Base-by-base conservation (phyloP, 2,797 vertebrate genomes). In the Borostomias antarcticus region DNA sequence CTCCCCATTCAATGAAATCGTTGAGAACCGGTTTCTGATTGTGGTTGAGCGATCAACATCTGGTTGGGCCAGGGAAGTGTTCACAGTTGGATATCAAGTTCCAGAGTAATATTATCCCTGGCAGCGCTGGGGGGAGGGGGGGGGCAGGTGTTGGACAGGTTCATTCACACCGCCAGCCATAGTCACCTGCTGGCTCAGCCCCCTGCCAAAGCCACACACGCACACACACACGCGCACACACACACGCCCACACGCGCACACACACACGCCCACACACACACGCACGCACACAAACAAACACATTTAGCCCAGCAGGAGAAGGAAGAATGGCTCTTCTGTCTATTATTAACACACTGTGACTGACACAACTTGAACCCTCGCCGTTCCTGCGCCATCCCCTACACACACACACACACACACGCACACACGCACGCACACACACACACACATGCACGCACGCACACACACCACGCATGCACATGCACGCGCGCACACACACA, bases 131-230 rank as follows among this genome's bases (percentile, higher is more conserved):
- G 15, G 33, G 56, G 26, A 64, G 40, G 43, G 19, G 43, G 19
- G 23, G 37, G 60, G 61, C 57, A 78, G 64, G 53, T 83, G 69
- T 56, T 67, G 11, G 53, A 47, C 59, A 74, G 73, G 60, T 79
- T 69, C 50, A n/a, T 28, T 58, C 66, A 3, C 52, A 28, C 53
- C 74, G 65, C 65, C 58, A 23, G 48, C 21, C 48, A n/a, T n/a
- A 51, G 19, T 51, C 48, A 50, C 47, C 23, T 64, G 26, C 52
- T 59, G 51, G 47, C 48, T 72, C 26, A 45, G 40, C 13, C n/a
- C 40, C 4, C 17, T 45, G 40, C n/a, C 13, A 4, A 58, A 60
- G 29, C 30, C n/a, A n/a, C n/a, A n/a, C n/a, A n/a, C n/a, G n/a
- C n/a, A n/a, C n/a, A n/a, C n/a, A n/a, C n/a, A n/a, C n/a, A n/a